Evolutionary conservation across 2,888 invertebrate genomes (phyloP).

Genomic region (Crocallis elinguaria): DNA sequence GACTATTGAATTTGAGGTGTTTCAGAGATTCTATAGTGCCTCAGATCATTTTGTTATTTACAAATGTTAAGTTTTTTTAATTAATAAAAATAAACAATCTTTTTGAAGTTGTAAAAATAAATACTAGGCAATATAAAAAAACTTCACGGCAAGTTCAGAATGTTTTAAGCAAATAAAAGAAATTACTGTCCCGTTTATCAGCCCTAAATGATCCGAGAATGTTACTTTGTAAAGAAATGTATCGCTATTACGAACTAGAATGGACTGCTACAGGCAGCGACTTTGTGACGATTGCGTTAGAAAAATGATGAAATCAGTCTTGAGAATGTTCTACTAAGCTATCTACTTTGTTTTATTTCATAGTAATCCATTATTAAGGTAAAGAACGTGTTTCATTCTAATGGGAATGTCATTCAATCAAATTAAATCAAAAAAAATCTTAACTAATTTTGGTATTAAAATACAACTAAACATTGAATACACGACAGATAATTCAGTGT

Average conservation of each 20-base stretch:
- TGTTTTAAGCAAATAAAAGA: too few relatives aligned
- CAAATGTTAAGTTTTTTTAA: neutral
- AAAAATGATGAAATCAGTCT: constrained; percentile 27
- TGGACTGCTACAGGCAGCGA: constrained; percentile 33
- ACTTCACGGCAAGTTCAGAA: too few relatives aligned
- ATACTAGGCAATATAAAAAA: too few relatives aligned
- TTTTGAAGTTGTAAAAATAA: too few relatives aligned
- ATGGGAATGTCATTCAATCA: neutral
- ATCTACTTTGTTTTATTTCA: constrained; percentile 19
- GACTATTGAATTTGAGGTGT: constrained; percentile 18
- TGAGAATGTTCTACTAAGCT: constrained; percentile 16
- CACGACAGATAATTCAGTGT: too few relatives aligned
- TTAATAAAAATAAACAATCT: too few relatives aligned
- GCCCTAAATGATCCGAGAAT: constrained; percentile 21
- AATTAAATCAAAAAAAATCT: constrained; percentile 1
- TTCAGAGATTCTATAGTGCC: constrained; percentile 42
- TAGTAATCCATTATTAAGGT: neutral
- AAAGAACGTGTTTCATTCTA: neutral
- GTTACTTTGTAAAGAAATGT: neutral
- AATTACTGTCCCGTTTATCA: neutral
- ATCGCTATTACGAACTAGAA: neutral
- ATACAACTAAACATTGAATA: too few relatives aligned
- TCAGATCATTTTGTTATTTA: constrained; percentile 42
- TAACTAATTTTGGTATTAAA: constrained; percentile 7
- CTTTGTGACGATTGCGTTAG: constrained; percentile 34